Evolutionary conservation across 2,113 vertebrate genomes (phyloP).

Genomic region (Carollia perspicillata): DNA sequence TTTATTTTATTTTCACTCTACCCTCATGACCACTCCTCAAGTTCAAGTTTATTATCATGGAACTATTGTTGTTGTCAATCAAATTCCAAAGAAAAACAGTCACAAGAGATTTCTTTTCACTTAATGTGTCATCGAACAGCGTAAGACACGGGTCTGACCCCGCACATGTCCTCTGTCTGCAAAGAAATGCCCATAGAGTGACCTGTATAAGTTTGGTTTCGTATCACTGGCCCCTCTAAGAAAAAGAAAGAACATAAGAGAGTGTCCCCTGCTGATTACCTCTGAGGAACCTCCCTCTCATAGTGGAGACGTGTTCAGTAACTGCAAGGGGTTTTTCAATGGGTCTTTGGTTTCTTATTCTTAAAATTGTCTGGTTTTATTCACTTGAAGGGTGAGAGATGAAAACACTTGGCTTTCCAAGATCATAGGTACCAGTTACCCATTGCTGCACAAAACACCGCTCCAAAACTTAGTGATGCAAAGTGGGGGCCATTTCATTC

Average conservation of each 20-base stretch:
- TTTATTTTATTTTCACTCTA: conserved; percentile 18
- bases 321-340: not conserved
- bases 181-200: conserved; percentile 4
- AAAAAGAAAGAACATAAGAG: conserved; percentile 53
- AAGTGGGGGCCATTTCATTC: not conserved
- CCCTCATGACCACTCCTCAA: not conserved
- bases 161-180: conserved; percentile 35
- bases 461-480: not conserved
- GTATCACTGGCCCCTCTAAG: conserved; percentile 20
- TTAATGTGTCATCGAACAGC: conserved; percentile 21
- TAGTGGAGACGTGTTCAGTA: not conserved
- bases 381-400: not conserved
- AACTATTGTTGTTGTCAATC: conserved; percentile 49
- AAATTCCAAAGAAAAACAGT: conserved; percentile 50
- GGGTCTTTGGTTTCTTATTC: not conserved
- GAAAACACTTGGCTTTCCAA: not conserved
- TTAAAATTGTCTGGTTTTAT: not conserved
- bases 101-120: conserved; percentile 26
- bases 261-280: not conserved
- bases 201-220: conserved; percentile 43
- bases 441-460: not conserved
- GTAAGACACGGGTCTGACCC: conserved; percentile 34
- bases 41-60: not conserved
- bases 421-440: not conserved
- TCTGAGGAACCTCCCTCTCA: not conserved